Evolutionary conservation across 2,888 invertebrate genomes (phyloP), one percentile per base, ranked within the genome.

Genomic region (Cantharis rufa): DNA sequence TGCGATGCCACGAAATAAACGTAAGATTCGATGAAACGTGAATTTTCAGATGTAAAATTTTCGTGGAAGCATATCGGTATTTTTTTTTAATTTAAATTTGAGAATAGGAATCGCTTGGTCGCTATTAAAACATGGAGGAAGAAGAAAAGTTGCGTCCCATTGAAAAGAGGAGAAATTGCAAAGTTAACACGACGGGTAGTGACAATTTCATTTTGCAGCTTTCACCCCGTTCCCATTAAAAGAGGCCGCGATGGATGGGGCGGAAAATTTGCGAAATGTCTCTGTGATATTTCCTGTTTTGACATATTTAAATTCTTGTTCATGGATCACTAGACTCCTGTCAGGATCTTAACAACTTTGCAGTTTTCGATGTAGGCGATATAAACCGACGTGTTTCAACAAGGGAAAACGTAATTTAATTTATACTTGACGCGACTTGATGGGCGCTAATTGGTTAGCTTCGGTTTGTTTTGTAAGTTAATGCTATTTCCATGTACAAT

Each of bases 241-340:
- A 71, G 69, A 74, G 74, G 74, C 72, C 69, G 16, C 69, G 63
- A 64, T 70, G 28, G 68, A 73, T 77, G 69, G 74, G 77, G 77
- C 69, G 73, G 71, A 21, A 69, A 74, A 74, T 74, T 78, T 61
- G 28, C 62, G 74, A 82, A 82, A 82, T 82, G 82, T 82, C 82
- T 80, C 78, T 78, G 77, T 82, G 82, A 82, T 82, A 82, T 82
- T 82, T 82, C 82, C 77, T 80, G 82, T 82, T 82, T 82, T 82
- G 82, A 82, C 82, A 79, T 82, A 82, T 82, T 82, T 82, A 82
- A 82, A 82, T 82, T 81, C 78, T 62, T 72, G 72, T 82, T 81
- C 79, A 82, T 79, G 82, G 82, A 82, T 82, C 82, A 82, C 79
- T 79, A 80, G 79, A 75, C 78, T 76, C 75, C 79, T 82, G 82